phyloP scores from a whole-genome alignment of 2,113 vertebrate species.

The Cyanoderma ruficeps region DNA sequence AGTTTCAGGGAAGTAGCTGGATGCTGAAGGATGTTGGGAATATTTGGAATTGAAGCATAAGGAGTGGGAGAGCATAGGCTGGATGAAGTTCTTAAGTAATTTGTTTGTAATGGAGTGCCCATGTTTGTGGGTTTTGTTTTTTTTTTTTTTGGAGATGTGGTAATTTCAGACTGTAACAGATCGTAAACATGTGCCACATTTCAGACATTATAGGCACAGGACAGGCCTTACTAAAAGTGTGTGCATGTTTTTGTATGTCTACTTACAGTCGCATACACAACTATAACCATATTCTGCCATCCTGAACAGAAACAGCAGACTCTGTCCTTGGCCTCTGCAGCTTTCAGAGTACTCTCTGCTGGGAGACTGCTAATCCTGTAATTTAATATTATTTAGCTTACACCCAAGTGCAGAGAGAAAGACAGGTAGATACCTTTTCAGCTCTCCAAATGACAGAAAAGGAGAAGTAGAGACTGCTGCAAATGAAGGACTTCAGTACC shows the following conservation, averaged over 20 bases:
- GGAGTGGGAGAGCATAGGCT: neutral
- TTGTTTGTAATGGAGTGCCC: neutral
- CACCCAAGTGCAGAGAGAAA: neutral
- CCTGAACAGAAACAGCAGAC: neutral
- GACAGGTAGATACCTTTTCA: neutral
- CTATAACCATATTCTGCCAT: neutral
- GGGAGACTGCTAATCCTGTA: neutral
- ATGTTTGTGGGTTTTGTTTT: fast-evolving
- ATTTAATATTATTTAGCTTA: neutral
- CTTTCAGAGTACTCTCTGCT: neutral
- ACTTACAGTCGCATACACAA: fast-evolving
- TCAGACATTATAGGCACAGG: neutral
- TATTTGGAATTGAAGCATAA: neutral
- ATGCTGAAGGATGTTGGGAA: neutral
- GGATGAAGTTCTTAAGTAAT: neutral
- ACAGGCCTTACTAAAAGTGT: neutral
- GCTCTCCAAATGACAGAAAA: neutral
- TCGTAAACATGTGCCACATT: neutral
- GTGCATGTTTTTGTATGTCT: neutral
- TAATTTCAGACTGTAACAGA: neutral
- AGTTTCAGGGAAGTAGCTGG: neutral
- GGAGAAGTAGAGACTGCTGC: neutral
- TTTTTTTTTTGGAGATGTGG: no score
- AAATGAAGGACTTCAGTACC: neutral
- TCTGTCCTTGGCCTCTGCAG: neutral